These are phyloP conservation scores for Sebastes schlegelii DNA, from an alignment of 2,113 vertebrate species.

Conservation along the genomic window DNA sequence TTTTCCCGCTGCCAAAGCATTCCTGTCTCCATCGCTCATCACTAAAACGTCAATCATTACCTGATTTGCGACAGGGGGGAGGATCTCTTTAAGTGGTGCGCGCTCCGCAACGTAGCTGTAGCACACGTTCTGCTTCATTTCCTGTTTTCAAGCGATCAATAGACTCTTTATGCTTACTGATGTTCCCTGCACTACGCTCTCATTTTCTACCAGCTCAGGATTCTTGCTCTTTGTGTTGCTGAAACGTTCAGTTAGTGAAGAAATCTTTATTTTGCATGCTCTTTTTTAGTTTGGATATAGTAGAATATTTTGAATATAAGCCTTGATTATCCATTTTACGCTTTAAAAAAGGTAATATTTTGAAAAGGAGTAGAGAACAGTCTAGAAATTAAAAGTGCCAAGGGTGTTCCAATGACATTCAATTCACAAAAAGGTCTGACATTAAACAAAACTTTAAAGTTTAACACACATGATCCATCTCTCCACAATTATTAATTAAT, in stretches of 20 bases:
- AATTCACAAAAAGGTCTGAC: background rate
- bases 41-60: slow-evolving; percentile 66
- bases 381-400: background rate
- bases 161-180: slow-evolving; percentile 25
- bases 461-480: background rate
- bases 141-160: slow-evolving; percentile 55
- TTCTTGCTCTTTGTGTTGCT: background rate
- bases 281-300: background rate
- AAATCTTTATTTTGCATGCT: background rate
- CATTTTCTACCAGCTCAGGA: slow-evolving; percentile 7
- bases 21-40: slow-evolving; percentile 64
- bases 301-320: too few relatives aligned
- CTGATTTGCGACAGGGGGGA: slow-evolving; percentile 60
- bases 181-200: background rate
- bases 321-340: too few relatives aligned
- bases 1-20: slow-evolving; percentile 72
- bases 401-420: background rate
- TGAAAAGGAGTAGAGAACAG: too few relatives aligned
- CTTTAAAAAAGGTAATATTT: too few relatives aligned
- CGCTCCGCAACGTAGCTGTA: slow-evolving; percentile 2
- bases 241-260: background rate
- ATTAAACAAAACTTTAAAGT: background rate
- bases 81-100: slow-evolving; percentile 54
- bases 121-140: slow-evolving; percentile 47
- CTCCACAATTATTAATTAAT: background rate